These are phyloP conservation scores for Thalassophryne amazonica DNA, from an alignment of 2,797 vertebrate genomes.

Conservation along the genomic window DNA sequence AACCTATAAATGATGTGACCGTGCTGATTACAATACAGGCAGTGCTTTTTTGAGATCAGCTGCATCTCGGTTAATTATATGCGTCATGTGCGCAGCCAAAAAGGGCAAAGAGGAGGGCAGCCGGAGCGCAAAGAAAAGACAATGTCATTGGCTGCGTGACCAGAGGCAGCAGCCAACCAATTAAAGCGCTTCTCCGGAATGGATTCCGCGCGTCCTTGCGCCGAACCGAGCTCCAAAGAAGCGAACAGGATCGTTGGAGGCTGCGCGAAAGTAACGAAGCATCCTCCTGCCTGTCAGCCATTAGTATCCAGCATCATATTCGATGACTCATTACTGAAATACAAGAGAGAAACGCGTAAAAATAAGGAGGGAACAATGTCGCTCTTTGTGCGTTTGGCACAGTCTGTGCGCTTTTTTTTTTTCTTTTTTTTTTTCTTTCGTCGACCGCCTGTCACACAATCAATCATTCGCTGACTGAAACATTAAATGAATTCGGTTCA, in stretches of 20 bases:
- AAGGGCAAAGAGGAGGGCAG: constrained; percentile 4
- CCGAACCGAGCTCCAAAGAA: neutral
- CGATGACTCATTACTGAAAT: constrained; percentile 54
- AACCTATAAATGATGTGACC: too few relatives aligned
- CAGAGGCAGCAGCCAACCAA: constrained; percentile 10
- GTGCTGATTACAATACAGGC: too few relatives aligned
- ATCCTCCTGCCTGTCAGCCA: constrained; percentile 42
- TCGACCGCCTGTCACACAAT: neutral
- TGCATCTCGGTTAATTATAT: constrained; percentile 46
- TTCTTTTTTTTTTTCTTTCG: constrained; percentile 16
- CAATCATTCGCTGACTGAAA: neutral
- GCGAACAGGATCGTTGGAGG: neutral
- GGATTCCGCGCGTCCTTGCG: too few relatives aligned
- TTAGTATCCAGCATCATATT: constrained; percentile 29
- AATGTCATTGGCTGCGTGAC: constrained; percentile 25
- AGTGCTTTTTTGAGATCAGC: constrained; percentile 56
- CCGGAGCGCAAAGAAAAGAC: constrained; percentile 1
- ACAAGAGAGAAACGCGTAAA: constrained; percentile 16
- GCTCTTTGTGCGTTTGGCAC: neutral
- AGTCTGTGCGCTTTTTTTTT: neutral
- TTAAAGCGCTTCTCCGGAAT: too few relatives aligned
- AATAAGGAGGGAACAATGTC: neutral
- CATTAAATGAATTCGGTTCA: too few relatives aligned
- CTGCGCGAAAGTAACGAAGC: constrained; percentile 33
- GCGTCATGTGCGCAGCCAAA: constrained; percentile 14